Base-by-base conservation (phyloP, 2,797 vertebrate genomes). In the Cottoperca gobio region DNA sequence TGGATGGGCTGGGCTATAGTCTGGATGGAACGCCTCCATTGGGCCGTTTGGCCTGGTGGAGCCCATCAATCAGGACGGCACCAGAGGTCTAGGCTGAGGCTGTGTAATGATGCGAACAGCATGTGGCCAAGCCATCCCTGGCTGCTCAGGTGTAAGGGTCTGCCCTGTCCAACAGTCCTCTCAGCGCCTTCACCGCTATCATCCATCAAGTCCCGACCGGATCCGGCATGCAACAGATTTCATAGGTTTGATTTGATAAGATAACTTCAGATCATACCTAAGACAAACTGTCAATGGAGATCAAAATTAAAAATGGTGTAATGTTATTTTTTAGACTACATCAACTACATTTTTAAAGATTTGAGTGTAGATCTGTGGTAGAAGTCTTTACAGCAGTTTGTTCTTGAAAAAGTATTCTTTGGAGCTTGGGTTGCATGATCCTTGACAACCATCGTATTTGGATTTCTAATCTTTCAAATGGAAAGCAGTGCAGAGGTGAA, bases 41-140 rank as follows among this genome's bases (percentile, higher is more conserved):
- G 90, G 92, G 90, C 92, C 76, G 80, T 89, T 89, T 83, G 91
- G 93, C 90, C 90, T 86, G 86, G 89, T 84, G 83, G 91, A 94
- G 84, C 89, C 91, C 92, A 95, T 96, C 94, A 93, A 95, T 96
- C 95, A 95, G 92, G 78, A 69, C 78, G 64, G 93, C 91, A 89
- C 90, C 89, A 81, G 86, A 91, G 93, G 93, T 92, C 89, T 81
- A 63, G 87, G 88, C 94, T 90, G 92, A 93, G 93, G 94, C 91
- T 88, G 93, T 87, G 93, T 94, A 95, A 96, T 95, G 94, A 95
- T 94, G 93, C 93, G 87, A 86, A 82, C 93, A 92, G 94, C 94
- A 92, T 92, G 93, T 86, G 94, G 91, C 87, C 84, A 33, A 82
- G 89, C 92, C 90, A 89, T 92, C 89, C 89, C 90, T 86, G 91